These are phyloP conservation scores for Oreochromis spilurus DNA, from an alignment of 2,113 vertebrate species.

Conservation along the genomic window DNA sequence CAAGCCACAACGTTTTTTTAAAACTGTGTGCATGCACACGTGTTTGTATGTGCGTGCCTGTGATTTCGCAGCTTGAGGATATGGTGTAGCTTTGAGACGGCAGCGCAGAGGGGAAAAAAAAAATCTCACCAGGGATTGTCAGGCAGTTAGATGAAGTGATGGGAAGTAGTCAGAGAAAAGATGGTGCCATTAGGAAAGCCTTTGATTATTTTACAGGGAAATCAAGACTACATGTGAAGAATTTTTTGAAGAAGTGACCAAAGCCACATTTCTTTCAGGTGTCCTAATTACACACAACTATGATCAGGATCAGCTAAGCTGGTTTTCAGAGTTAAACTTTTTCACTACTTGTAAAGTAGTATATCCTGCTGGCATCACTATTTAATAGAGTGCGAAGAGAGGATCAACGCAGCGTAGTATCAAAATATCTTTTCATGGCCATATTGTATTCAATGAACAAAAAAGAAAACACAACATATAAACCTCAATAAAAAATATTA, in stretches of 20 bases:
- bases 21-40: not conserved
- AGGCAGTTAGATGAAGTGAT: not conserved
- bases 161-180: not conserved
- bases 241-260: not conserved
- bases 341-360: not conserved
- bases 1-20: not conserved
- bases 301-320: not conserved
- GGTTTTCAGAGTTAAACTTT: not conserved
- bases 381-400: not conserved
- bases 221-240: not conserved
- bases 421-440: not conserved
- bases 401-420: not conserved
- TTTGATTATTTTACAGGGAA: not conserved
- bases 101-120: not conserved
- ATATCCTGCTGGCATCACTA: not conserved
- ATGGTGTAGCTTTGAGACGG: slow-evolving; percentile 8
- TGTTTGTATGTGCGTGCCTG: slow-evolving; percentile 3
- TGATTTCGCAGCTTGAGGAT: slow-evolving; percentile 24
- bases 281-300: not conserved
- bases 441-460: not conserved
- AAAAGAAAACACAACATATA: not conserved
- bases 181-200: not conserved
- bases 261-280: not conserved
- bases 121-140: slow-evolving; percentile 6
- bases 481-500: not conserved